These are phyloP conservation scores for Odontothrips loti DNA, from an alignment of 2,888 invertebrate species.

Conservation along the genomic window DNA sequence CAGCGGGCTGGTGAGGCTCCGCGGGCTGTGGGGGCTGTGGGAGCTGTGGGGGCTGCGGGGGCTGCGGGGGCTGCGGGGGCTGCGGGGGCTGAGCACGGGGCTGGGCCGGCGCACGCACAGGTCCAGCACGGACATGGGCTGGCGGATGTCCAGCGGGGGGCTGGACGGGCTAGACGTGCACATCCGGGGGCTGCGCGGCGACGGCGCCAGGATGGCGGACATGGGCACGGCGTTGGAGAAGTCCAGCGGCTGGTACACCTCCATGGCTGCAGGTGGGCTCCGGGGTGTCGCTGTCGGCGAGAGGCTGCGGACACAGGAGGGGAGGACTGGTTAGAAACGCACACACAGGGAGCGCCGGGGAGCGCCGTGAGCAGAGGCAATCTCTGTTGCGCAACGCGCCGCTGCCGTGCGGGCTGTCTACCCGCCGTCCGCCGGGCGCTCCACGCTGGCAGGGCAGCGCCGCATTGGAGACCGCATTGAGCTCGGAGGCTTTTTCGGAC, in stretches of 20 bases:
- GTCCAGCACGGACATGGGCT: background rate
- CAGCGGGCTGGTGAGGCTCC: slow-evolving; percentile 9
- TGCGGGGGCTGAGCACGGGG: background rate
- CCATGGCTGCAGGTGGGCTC: background rate
- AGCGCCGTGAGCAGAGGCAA: background rate
- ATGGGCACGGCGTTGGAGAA: slow-evolving; percentile 9
- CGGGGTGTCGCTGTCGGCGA: no score
- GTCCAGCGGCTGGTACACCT: slow-evolving; percentile 19
- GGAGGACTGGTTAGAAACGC: no score
- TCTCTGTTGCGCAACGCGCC: background rate
- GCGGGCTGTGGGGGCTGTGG: background rate
- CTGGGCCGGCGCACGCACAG: slow-evolving; percentile 12
- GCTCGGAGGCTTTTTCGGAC: no score
- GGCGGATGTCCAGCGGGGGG: background rate
- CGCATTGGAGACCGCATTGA: no score
- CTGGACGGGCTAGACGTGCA: background rate
- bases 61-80: background rate
- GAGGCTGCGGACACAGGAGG: no score
- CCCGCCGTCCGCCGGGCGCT: background rate
- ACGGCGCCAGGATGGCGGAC: background rate
- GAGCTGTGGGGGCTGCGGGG: background rate
- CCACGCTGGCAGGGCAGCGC: background rate
- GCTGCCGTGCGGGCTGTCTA: background rate
- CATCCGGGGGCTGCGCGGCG: background rate
- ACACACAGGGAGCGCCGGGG: background rate